Base-by-base conservation (phyloP, 2,888 invertebrate species). In the Noctua pronuba region DNA sequence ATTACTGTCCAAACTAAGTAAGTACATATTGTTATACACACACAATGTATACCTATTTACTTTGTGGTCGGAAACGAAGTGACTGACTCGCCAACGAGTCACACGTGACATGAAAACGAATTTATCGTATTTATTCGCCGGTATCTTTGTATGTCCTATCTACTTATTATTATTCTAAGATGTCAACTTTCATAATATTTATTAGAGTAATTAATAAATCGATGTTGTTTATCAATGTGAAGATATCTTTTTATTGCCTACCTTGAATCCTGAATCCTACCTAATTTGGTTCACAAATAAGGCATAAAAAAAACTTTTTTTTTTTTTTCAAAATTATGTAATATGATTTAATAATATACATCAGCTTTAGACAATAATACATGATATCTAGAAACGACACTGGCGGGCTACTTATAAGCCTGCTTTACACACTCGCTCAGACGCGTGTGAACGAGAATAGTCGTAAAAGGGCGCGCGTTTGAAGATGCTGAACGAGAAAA, bases 311-410 rank as follows among this genome's bases (percentile, higher is more conserved):
- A 58, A 66, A 75, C 75, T 13, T 0, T 0, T 2, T 7, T 41
- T 35, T 21, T 65, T 70, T 70, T 83, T 88, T 79, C 66, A 87
- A 87, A 86, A 83, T 83, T 81, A 83, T 86, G 31, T 86, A 86
- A 62, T 86, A 86, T 69, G 74, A 71, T 85, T 86, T 85, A 84
- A 82, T 86, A 87, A 77, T 82, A 86, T 87, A 86, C 86, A 86
- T 87, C 82, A 77, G 85, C 77, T 82, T 85, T 87, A 84, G 70
- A 75, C 77, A 78, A 74, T 85, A 74, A 44, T 74, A 75, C 55
- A 83, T 84, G 73, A 79, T 82, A 86, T 73, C 72, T 85, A 82
- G 65, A 83, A 75, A 84, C 84, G 76, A 82, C 87, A 85, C 76
- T 77, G 85, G 66, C 82, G 87, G 67, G 31, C 72, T 85, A 73